A percentile compares a stretch with the other conserved stretches of the same genome.
These are phyloP conservation scores for Leucopsar rothschildi DNA, from an alignment of 2,113 vertebrate genomes.

Conservation along the genomic window DNA sequence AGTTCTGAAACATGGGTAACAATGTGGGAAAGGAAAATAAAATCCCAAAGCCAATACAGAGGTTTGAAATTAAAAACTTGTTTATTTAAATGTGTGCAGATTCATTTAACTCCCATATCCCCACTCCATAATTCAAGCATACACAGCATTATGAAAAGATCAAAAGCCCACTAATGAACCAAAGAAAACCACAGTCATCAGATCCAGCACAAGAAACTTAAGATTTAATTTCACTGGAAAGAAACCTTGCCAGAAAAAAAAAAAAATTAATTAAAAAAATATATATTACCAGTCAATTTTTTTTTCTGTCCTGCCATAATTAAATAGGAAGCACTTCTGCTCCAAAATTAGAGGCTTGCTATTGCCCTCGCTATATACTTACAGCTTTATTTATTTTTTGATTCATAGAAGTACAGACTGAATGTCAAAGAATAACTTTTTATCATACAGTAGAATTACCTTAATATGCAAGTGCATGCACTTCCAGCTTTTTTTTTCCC, in stretches of 20 bases:
- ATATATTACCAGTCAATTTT: background rate
- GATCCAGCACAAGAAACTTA: background rate
- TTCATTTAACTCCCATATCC: background rate
- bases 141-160: background rate
- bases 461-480: background rate
- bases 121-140: background rate
- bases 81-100: background rate
- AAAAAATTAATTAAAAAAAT: background rate
- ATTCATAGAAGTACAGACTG: background rate
- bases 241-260: background rate
- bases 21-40: background rate
- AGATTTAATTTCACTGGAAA: constrained; percentile 37
- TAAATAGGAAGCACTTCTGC: background rate
- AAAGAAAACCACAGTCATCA: background rate
- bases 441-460: background rate
- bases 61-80: background rate
- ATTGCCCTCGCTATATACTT: background rate
- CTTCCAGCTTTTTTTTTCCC: background rate
- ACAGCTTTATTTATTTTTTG: background rate
- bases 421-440: background rate
- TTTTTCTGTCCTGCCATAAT: constrained; percentile 11
- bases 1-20: background rate
- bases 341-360: background rate
- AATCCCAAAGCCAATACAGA: background rate
- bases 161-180: background rate